Evolutionary conservation across 1,140 invertebrate species (phyloP), one percentile per base, ranked within the genome.

Genomic region (Drosophila kepulauana): DNA sequence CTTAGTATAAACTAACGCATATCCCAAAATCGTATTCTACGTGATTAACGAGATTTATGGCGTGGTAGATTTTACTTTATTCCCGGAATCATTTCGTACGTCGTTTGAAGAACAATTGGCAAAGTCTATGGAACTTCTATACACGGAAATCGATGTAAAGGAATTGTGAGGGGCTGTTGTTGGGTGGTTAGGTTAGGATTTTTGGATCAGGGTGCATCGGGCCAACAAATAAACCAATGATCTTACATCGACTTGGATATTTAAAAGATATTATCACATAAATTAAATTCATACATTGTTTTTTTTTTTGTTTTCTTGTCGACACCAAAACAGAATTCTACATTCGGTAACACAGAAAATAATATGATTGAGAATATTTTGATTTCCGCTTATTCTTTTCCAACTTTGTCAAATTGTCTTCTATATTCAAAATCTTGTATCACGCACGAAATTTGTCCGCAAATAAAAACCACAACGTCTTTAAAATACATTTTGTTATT

Each of bases 251-350:
- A 59, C 46, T 66, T 58, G 63, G 49, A 56, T 59, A 45, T 59
- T 28, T 59, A 45, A 57, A 57, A 57, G 8, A 41, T 57, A 30
- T 49, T 64, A 49, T 66, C 33, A 59, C 35, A 57, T 46, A 46
- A 74, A 61, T 28, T 51, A 70, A 38, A 71, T 49, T 43, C 13
- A 13, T 58, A 28, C 25, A 54, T 62, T 15, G 54, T 69, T 57
- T 16, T 33, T 64, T 7, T 25, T 64, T 65, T 43, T 49, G 45
- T 57, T 56, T 51, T 10, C 49, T 63, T 49, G 52, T 76, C 84
- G 85, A 91, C 90, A 91, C 90, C 90, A 91, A 91, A 91, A 91
- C 90, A 91, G 90, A 91, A 88, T 91, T 91, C 74, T 91, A 88
- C 66, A 88, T 77, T 80, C 54, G 58, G 62, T 59, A 62, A 74